phyloP scores from a whole-genome alignment of 2,113 vertebrate genomes.

The Malaclemys terrapin region DNA sequence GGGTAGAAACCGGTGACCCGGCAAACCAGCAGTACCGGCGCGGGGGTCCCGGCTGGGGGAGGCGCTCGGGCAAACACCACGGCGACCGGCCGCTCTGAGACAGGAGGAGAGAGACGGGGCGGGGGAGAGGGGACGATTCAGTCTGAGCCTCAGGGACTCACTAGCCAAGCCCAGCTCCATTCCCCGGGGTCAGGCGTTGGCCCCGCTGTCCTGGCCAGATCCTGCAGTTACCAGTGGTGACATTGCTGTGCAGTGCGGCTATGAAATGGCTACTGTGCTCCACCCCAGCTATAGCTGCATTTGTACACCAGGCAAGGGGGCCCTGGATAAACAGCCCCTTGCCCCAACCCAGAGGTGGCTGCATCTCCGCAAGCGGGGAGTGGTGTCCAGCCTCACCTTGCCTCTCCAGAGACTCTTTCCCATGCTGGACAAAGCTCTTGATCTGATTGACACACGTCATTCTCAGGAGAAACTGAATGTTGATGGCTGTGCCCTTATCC shows the following conservation, averaged over 20 bases:
- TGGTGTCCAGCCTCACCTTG: neutral
- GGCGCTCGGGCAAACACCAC: neutral
- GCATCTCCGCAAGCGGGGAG: neutral
- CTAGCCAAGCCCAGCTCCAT: neutral
- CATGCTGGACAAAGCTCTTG: neutral
- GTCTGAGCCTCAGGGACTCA: neutral
- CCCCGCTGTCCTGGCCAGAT: neutral
- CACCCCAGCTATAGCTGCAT: neutral
- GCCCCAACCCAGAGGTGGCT: neutral
- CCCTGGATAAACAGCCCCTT: too few relatives aligned
- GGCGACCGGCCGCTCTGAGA: neutral
- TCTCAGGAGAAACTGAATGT: neutral
- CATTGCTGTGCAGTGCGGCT: neutral
- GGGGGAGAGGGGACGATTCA: neutral
- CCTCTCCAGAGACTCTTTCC: neutral
- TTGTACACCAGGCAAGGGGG: too few relatives aligned
- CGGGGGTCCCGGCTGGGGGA: neutral
- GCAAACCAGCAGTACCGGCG: too few relatives aligned
- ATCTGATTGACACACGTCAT: neutral
- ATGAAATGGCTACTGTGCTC: neutral
- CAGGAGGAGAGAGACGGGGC: neutral
- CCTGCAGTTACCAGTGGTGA: neutral
- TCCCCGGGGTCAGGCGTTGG: neutral
- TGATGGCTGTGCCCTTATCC: neutral
- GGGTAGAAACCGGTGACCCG: too few relatives aligned